Evolutionary conservation across 2,888 invertebrate species (phyloP).

Genomic region (Eupithecia tripunctaria): DNA sequence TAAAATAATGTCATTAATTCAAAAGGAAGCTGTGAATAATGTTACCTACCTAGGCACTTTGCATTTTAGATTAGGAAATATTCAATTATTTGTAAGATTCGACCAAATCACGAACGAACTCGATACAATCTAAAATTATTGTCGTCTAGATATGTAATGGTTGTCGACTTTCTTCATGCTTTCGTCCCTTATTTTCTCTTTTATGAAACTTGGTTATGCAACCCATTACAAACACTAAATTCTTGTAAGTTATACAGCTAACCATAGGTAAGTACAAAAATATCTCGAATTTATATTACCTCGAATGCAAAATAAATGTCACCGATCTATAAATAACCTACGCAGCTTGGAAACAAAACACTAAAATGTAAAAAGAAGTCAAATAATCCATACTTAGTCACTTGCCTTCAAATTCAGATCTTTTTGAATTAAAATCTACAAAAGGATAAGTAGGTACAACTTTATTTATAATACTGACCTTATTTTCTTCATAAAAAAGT

Average conservation of each 20-base stretch:
- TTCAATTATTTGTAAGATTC: neutral
- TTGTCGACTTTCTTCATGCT: too few species aligned
- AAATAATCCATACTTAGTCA: neutral
- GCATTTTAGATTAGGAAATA: neutral
- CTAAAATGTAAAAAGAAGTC: neutral
- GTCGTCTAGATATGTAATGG: too few species aligned
- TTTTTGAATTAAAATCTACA: too few species aligned
- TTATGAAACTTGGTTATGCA: neutral
- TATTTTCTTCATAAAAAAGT: too few species aligned
- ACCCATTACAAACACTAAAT: neutral
- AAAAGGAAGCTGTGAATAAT: neutral
- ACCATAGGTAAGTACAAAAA: neutral
- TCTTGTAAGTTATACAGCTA: neutral
- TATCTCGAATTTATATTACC: neutral
- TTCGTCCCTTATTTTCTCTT: neutral
- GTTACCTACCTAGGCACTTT: neutral
- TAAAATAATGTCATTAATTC: neutral
- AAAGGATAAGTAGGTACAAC: too few species aligned
- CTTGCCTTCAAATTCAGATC: neutral
- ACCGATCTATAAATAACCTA: neutral
- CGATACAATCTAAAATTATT: neutral
- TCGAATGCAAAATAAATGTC: neutral
- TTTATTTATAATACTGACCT: neutral
- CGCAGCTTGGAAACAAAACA: neutral
- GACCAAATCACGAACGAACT: neutral